Conservation (phyloP, 2,888 invertebrate genomes). For the Acronicta alni region DNA sequence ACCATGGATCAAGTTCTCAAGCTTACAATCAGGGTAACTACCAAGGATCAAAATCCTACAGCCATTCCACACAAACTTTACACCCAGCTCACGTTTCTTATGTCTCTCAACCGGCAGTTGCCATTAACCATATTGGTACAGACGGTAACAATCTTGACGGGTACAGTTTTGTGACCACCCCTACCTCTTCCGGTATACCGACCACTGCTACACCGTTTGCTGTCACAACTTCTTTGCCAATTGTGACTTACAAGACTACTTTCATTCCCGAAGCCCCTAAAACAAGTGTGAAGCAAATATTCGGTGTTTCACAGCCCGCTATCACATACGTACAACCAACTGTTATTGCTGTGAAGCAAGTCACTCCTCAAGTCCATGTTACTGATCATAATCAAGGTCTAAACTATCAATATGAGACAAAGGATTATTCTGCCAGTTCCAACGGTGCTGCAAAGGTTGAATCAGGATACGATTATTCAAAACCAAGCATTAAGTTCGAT, state of each 20-base stretch:
- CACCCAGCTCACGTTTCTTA: constrained; percentile 72
- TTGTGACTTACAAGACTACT: constrained; percentile 76
- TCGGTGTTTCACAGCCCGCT: constrained; percentile 81
- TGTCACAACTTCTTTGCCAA: constrained; percentile 76
- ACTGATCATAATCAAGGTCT: constrained; percentile 72
- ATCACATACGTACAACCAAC: constrained; percentile 82
- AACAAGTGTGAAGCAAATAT: constrained; percentile 81
- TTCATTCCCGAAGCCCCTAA: constrained; percentile 79
- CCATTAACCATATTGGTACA: constrained; percentile 79
- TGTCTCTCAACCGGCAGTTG: constrained; percentile 77
- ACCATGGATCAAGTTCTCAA: constrained; percentile 57
- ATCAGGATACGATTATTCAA: constrained; percentile 75
- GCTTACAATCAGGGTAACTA: constrained; percentile 44
- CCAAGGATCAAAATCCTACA: constrained; percentile 57
- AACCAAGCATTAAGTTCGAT: constrained; percentile 79
- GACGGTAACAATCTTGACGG: constrained; percentile 76
- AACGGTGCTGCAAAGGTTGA: constrained; percentile 47
- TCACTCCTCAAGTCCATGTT: constrained; percentile 70
- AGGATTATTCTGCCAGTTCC: constrained; percentile 56
- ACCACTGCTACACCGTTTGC: constrained; percentile 82
- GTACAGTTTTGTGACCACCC: constrained; percentile 78
- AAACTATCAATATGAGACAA: constrained; percentile 67
- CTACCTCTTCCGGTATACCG: constrained; percentile 81
- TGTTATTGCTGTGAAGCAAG: constrained; percentile 70
- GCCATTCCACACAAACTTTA: constrained; percentile 61